Percentiles rank a stretch among this genome's conserved stretches.
Evolutionary conservation across 2,888 invertebrate species (phyloP).

Genomic region (Epistrophella euchroma): DNA sequence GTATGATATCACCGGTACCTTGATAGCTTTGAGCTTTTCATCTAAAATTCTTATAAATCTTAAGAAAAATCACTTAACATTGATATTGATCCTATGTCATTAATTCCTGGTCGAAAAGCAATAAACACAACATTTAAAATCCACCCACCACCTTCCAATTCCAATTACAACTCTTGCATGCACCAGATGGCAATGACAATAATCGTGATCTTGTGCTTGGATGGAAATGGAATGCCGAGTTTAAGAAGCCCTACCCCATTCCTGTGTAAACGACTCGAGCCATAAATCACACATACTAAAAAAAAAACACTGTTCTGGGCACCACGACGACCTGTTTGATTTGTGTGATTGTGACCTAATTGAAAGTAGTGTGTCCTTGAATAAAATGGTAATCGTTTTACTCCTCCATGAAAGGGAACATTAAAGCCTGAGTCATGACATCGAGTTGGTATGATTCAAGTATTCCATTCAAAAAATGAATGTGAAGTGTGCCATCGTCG

Average conservation of each 20-base stretch:
- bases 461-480: constrained; percentile 1
- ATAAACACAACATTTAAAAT: constrained; percentile 32
- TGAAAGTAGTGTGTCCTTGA: constrained; percentile 56
- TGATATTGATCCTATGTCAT: constrained; percentile 29
- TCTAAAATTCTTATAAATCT: background rate
- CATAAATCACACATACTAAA: constrained; percentile 46
- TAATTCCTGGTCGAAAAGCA: constrained; percentile 29
- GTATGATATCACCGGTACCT: background rate
- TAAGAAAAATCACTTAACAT: background rate
- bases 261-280: constrained; percentile 22
- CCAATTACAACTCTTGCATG: constrained; percentile 28
- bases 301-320: constrained; percentile 7
- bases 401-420: constrained; percentile 35
- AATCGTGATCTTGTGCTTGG: constrained; percentile 63
- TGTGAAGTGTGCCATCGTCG: constrained; percentile 26
- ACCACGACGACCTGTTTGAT: constrained; percentile 23
- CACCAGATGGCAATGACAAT: constrained; percentile 58
- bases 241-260: constrained; percentile 59
- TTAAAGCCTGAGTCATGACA: constrained; percentile 36
- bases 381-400: background rate
- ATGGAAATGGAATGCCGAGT: constrained; percentile 59
- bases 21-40: background rate
- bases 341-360: constrained; percentile 36
- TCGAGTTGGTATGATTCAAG: constrained; percentile 39
- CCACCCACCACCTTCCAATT: constrained; percentile 36